Evolutionary conservation across 2,888 invertebrate species (phyloP).

Genomic region (Ommatoiulus sabulosus): DNA sequence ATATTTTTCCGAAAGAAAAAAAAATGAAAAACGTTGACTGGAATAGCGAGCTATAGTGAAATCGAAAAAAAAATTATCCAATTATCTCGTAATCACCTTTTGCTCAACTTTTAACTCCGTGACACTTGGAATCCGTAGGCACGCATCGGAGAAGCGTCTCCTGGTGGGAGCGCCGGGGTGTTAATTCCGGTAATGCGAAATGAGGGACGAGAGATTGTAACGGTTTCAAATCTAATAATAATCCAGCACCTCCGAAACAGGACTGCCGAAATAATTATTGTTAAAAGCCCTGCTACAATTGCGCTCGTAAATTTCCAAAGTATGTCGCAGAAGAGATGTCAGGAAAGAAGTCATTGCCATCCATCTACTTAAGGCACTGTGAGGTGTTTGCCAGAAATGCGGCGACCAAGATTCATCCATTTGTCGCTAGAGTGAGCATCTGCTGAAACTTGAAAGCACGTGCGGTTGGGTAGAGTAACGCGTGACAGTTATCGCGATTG

Average conservation of each 20-base stretch:
- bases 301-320: not conserved
- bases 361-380: not conserved
- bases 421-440: not conserved
- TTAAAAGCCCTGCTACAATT: not conserved
- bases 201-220: not conserved
- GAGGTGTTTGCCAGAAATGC: not conserved
- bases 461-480: not conserved
- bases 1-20: not conserved
- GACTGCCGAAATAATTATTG: not conserved
- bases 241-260: not conserved
- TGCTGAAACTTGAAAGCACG: too few species aligned
- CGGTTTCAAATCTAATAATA: conserved; percentile 1
- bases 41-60: not conserved
- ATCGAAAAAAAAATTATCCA: not conserved
- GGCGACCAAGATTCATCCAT: not conserved
- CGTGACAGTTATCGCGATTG: too few species aligned
- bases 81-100: conserved; percentile 1
- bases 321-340: not conserved
- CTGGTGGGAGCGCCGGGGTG: not conserved
- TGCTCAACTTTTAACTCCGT: conserved; percentile 1
- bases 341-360: not conserved
- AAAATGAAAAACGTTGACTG: not conserved
- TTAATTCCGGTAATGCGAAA: not conserved
- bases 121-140: not conserved
- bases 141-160: not conserved